These are phyloP conservation scores for Strigamia transsilvanica DNA, from an alignment of 2,888 invertebrate species.

Conservation along the genomic window DNA sequence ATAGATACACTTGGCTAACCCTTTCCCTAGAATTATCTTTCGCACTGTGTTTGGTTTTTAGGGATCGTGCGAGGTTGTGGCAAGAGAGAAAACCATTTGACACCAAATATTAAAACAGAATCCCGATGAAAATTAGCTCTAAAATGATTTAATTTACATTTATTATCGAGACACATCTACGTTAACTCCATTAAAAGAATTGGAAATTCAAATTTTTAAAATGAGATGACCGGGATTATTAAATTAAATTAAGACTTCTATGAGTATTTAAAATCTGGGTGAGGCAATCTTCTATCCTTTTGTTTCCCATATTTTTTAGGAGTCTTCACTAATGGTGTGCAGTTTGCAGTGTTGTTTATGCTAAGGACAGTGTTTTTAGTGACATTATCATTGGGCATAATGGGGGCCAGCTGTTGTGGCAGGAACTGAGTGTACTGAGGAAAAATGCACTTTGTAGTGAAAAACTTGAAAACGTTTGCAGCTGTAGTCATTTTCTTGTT, in stretches of 20 bases:
- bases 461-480: slow-evolving; percentile 25
- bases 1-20: too few relatives aligned
- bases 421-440: background rate
- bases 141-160: too few relatives aligned
- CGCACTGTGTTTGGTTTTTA: too few relatives aligned
- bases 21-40: too few relatives aligned
- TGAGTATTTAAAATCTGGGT: background rate
- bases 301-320: background rate
- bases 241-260: background rate
- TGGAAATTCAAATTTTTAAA: background rate
- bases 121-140: too few relatives aligned
- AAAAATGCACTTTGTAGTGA: slow-evolving; percentile 18
- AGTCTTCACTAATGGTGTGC: background rate
- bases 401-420: slow-evolving; percentile 45
- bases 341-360: slow-evolving; percentile 35
- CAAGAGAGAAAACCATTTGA: too few relatives aligned
- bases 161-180: too few relatives aligned
- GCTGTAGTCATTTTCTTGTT: slow-evolving; percentile 36
- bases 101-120: too few relatives aligned
- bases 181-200: background rate
- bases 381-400: slow-evolving; percentile 43
- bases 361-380: slow-evolving; percentile 35
- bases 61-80: too few relatives aligned
- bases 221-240: too few relatives aligned
- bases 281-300: too few relatives aligned